A percentile compares a stretch with the other conserved stretches of the same genome.
Evolutionary conservation across 2,888 invertebrate genomes (phyloP).

Genomic region (Stictocephala bisonia): DNA sequence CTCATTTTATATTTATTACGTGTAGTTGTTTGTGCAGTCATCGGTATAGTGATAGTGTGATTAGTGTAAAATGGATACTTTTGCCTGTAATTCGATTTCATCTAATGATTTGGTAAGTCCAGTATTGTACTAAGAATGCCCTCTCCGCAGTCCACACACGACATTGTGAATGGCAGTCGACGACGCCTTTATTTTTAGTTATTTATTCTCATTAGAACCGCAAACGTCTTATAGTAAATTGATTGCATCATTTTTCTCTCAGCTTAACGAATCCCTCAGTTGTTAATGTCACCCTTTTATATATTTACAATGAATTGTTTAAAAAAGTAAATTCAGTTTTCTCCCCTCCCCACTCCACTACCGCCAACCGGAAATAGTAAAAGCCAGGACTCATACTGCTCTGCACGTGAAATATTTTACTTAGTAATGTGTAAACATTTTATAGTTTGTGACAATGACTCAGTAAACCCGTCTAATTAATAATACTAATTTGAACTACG

Average conservation of each 20-base stretch:
- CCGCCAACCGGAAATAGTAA: constrained; percentile 46
- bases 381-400: constrained; percentile 12
- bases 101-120: constrained; percentile 2
- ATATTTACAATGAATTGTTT: too few relatives aligned
- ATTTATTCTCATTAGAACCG: too few relatives aligned
- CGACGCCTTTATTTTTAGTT: constrained; percentile 16
- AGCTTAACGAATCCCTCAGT: too few relatives aligned
- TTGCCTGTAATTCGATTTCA: background rate
- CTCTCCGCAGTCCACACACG: constrained; percentile 8
- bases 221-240: too few relatives aligned
- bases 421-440: constrained; percentile 21
- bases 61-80: background rate
- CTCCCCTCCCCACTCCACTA: constrained; percentile 29
- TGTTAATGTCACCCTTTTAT: too few relatives aligned
- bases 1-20: background rate
- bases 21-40: background rate
- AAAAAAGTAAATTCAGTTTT: too few relatives aligned
- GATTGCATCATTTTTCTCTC: too few relatives aligned
- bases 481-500: too few relatives aligned
- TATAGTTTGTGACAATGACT: too few relatives aligned
- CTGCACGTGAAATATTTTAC: constrained; percentile 26
- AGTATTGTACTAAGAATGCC: background rate
- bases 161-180: constrained; percentile 35
- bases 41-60: constrained; percentile 4
- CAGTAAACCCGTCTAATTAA: too few relatives aligned